Evolutionary conservation across 1,140 invertebrate genomes (phyloP), one percentile per base, ranked within the genome.

Genomic region (Palaemon carinicauda): DNA sequence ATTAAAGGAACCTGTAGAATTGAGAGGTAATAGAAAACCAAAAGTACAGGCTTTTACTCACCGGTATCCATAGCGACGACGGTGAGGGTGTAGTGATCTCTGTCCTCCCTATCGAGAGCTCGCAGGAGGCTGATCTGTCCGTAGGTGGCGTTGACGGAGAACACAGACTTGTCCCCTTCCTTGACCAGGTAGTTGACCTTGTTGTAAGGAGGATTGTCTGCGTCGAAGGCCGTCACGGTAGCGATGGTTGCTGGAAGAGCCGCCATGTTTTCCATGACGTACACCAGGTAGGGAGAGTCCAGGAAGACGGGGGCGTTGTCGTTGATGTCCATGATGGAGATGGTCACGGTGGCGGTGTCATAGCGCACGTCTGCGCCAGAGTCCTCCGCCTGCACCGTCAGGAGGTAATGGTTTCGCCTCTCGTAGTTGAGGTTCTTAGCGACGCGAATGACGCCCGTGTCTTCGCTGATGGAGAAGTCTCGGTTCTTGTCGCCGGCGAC

Each of bases 351-450:
- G 17, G 96, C 95, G 7, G 94, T 95, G 90, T 97, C 96, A 87
- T 69, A 90, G 78, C 80, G 90, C 1, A 89, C 88, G 56, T 91
- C 90, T 88, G 89, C 94, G 1, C 96, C 96, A 90, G 95, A 96
- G 91, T 98, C 97, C 91, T 98, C 97, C 0, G 96, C 97, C 80
- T 94, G 94, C 10, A 99, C 94, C 0, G 94, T 96, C 81, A 99
- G 91, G 24, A 94, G 92, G 90, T 98, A 98, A 7, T 94, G 94
- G 19, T 94, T 94, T 90, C 96, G 96, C 19, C 97, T 93, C 91
- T 99, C 98, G 91, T 95, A 98, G 91, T 98, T 97, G 10, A 98
- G 92, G 91, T 96, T 96, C 92, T 97, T 97, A 9, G 96, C 95
- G 0, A 98, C 96, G 71, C 96, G 93, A 24, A 99, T 95, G 3